phyloP scores from a whole-genome alignment of 2,113 vertebrate species.

The Nematolebias whitei region DNA sequence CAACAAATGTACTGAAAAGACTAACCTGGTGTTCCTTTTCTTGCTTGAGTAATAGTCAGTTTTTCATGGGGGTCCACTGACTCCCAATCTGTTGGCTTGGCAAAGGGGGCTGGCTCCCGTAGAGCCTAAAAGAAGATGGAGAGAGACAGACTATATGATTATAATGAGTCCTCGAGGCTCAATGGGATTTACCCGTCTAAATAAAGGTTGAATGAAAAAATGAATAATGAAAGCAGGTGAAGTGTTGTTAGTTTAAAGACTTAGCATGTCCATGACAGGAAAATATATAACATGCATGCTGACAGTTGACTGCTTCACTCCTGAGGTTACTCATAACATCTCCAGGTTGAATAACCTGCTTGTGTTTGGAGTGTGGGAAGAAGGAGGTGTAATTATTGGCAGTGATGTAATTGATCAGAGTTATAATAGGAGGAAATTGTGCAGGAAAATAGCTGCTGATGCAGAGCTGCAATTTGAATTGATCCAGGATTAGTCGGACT shows the following conservation, averaged over 20 bases:
- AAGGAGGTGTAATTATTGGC: background rate
- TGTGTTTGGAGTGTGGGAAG: background rate
- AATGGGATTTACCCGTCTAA: no score
- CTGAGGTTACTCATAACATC: background rate
- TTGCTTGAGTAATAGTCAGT: constrained; percentile 87
- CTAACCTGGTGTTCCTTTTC: constrained; percentile 90
- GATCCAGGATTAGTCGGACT: no score
- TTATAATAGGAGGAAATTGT: background rate
- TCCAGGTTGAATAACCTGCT: background rate
- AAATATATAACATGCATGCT: background rate
- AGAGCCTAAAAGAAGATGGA: constrained; percentile 79
- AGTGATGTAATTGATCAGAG: background rate
- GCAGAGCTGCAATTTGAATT: background rate
- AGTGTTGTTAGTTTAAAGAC: background rate
- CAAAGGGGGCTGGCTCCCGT: constrained; percentile 86
- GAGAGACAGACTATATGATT: background rate
- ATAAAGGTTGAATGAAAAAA: no score
- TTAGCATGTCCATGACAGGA: background rate
- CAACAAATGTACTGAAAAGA: constrained; percentile 1
- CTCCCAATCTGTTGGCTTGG: constrained; percentile 85
- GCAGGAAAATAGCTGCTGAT: background rate
- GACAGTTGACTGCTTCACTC: background rate
- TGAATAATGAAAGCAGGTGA: background rate
- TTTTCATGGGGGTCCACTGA: constrained; percentile 86
- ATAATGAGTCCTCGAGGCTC: no score